Evolutionary conservation across 1,140 invertebrate genomes (phyloP), one percentile per base, ranked within the genome.

Genomic region (Uloborus diversus): DNA sequence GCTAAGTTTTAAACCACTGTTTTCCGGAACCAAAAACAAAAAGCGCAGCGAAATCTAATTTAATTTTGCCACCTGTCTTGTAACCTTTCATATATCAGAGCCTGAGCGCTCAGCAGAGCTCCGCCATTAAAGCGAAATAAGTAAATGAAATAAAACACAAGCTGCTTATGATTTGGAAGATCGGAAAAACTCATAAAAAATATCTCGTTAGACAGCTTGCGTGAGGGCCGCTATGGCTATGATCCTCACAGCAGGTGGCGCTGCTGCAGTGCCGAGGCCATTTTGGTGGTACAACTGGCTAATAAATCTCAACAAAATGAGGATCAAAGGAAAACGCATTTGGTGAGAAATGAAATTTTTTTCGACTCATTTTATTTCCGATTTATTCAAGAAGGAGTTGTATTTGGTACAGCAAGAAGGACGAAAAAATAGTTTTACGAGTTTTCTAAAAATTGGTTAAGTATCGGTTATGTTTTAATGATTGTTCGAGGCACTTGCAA

Each of bases 11-110:
- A n/a, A n/a, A n/a, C n/a, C n/a, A n/a, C n/a, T n/a, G n/a, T n/a
- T n/a, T n/a, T n/a, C n/a, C n/a, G n/a, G n/a, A n/a, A n/a, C n/a
- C n/a, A n/a, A n/a, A n/a, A n/a, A n/a, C n/a, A n/a, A n/a, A n/a
- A n/a, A n/a, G n/a, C n/a, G n/a, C n/a, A n/a, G n/a, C n/a, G n/a
- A n/a, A n/a, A n/a, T n/a, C n/a, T n/a, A n/a, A n/a, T n/a, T n/a
- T n/a, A n/a, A n/a, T n/a, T n/a, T n/a, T n/a, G n/a, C n/a, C n/a
- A n/a, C n/a, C n/a, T n/a, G n/a, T n/a, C n/a, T n/a, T n/a, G n/a
- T n/a, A n/a, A n/a, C n/a, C n/a, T n/a, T n/a, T n/a, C n/a, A n/a
- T 70, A 70, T 53, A 57, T 70, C 68, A 59, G 51, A 27, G 20
- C 20, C 35, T 59, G 17, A 42, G 37, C 37, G 37, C 17, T 42